Evolutionary conservation across 2,113 vertebrate genomes (phyloP).

Genomic region (Chascanopsetta lugubris): DNA sequence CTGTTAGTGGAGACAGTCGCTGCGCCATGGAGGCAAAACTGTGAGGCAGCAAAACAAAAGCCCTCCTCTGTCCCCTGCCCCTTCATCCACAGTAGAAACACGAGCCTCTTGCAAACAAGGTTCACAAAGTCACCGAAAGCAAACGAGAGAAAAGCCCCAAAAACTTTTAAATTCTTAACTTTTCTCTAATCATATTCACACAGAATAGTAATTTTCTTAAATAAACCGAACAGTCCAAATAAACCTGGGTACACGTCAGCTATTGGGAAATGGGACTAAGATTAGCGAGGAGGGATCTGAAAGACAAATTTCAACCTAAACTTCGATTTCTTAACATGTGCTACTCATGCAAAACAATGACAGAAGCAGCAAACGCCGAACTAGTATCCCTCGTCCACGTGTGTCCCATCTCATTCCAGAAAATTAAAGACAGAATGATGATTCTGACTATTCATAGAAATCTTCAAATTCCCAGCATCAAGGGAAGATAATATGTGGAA

Average conservation of each 20-base stretch:
- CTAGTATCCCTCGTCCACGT: slow-evolving; percentile 43
- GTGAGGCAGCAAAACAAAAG: neutral
- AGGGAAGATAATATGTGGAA: slow-evolving; percentile 52
- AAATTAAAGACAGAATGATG: slow-evolving; percentile 58
- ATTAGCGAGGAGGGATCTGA: slow-evolving; percentile 43
- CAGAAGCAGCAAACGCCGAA: slow-evolving; percentile 67
- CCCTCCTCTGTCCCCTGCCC: slow-evolving; percentile 34
- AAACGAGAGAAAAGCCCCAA: slow-evolving; percentile 43
- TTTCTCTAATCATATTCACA: slow-evolving; percentile 70
- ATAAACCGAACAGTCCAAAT: slow-evolving; percentile 71
- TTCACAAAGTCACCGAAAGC: slow-evolving; percentile 61
- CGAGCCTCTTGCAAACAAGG: slow-evolving; percentile 53
- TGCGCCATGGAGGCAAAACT: neutral
- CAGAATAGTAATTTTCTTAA: slow-evolving; percentile 71
- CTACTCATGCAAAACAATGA: slow-evolving; percentile 68
- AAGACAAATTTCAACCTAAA: slow-evolving; percentile 53
- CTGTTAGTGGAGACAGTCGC: neutral
- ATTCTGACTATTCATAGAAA: slow-evolving; percentile 50
- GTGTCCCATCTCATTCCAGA: slow-evolving; percentile 41
- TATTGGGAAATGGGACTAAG: slow-evolving; percentile 65
- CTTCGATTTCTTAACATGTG: slow-evolving; percentile 61
- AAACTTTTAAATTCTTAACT: slow-evolving; percentile 29
- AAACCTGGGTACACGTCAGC: slow-evolving; percentile 61
- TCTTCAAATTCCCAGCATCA: slow-evolving; percentile 54
- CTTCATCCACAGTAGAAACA: slow-evolving; percentile 71